Conservation (phyloP, 2,113 vertebrate genomes). For the Dicerorhinus sumatrensis region DNA sequence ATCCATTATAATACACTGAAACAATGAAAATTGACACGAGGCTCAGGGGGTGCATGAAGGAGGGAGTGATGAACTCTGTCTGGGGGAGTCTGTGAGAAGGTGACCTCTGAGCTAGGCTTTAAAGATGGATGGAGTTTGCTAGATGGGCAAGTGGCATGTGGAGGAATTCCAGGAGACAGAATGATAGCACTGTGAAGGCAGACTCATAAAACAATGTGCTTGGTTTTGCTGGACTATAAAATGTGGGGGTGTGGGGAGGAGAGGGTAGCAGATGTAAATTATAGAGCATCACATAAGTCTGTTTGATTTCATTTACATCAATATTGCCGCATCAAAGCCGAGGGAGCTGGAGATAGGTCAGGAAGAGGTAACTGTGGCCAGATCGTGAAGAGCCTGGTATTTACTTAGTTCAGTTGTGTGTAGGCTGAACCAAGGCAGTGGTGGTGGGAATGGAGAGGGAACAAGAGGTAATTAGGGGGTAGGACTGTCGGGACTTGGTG, state of each 20-base stretch:
- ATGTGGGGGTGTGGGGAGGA: neutral
- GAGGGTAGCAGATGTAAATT: neutral
- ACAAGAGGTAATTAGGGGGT: conserved; percentile 57
- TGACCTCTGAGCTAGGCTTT: neutral
- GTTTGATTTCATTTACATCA: conserved; percentile 52
- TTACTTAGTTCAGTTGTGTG: conserved; percentile 54
- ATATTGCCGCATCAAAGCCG: neutral
- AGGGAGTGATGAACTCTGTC: neutral
- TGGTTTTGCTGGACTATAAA: conserved; percentile 9
- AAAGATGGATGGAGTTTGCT: neutral
- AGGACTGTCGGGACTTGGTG: neutral
- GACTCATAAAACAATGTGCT: neutral
- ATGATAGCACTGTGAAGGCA: neutral
- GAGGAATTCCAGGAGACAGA: neutral
- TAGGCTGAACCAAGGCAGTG: conserved; percentile 44
- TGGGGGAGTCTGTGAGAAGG: neutral
- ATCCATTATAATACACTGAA: neutral
- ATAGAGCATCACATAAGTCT: neutral
- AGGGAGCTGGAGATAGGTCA: neutral
- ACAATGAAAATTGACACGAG: neutral
- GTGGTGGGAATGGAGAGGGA: conserved; percentile 44
- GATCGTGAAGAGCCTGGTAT: neutral
- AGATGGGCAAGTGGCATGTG: neutral
- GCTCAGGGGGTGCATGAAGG: neutral
- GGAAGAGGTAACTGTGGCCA: conserved; percentile 28